These are phyloP conservation scores for Enteromius mattozi DNA, from an alignment of 2,797 vertebrate species.

Conservation along the genomic window DNA sequence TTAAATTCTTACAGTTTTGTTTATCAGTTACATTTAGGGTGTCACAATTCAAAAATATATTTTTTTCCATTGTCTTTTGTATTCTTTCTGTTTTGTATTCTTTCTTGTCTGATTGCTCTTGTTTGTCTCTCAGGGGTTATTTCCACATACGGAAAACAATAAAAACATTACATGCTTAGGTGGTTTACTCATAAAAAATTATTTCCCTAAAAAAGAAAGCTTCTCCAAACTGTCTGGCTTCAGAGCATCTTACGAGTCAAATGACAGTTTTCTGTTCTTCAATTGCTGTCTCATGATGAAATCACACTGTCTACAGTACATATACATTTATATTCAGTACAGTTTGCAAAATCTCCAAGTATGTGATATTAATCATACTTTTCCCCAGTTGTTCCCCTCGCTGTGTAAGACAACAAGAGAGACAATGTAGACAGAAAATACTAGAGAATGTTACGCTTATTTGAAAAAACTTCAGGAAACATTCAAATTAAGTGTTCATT, in stretches of 20 bases:
- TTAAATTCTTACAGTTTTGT: neutral
- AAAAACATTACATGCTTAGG: neutral
- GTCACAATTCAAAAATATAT: neutral
- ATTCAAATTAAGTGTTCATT: neutral
- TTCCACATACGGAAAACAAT: neutral
- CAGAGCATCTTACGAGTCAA: neutral
- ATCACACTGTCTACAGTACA: neutral
- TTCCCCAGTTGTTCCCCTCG: neutral
- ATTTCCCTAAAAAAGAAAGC: slow-evolving; percentile 1
- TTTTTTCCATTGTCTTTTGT: neutral
- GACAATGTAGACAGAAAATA: neutral
- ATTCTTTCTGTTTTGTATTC: neutral
- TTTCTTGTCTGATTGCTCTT: no score
- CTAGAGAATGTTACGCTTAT: neutral
- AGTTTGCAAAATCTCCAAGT: neutral
- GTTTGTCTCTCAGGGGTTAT: neutral
- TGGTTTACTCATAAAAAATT: neutral
- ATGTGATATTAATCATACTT: neutral
- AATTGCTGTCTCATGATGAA: neutral
- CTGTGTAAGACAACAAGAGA: neutral
- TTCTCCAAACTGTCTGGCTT: neutral
- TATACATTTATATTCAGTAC: neutral
- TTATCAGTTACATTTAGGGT: neutral
- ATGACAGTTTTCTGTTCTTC: slow-evolving; percentile 9
- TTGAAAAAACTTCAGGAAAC: neutral